Evolutionary conservation across 2,113 vertebrate genomes (phyloP), one percentile per base, ranked within the genome.

Genomic region (Lanius ludovicianus): DNA sequence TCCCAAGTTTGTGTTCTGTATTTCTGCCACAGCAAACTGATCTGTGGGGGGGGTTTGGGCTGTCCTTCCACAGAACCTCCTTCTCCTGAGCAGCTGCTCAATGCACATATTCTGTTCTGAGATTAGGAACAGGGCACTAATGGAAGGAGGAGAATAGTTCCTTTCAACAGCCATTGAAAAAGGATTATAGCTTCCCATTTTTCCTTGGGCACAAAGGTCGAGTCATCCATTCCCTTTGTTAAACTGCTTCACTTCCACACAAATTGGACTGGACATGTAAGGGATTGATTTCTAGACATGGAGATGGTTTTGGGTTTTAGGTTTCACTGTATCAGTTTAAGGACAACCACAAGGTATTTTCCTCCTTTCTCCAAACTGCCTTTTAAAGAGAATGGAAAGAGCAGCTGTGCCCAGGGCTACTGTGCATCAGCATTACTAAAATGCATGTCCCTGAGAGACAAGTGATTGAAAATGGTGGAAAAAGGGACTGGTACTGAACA

Each of bases 241-340:
- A 93, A 94, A 96, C 13, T 33, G 57, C 57, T 95, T 89, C 67
- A 89, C 69, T 93, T 96, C 92, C 70, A 50, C 76, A 87, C 33
- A 84, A 82, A 87, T 83, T 69, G 55, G 44, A 76, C 74, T 52
- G 84, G 77, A 73, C 21, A 3, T 41, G 16, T 21, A 81, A 75
- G 49, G 91, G 46, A 90, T 91, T 95, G 74, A 85, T 78, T 92
- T 79, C 89, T 73, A 91, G 84, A 69, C 42, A 67, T 15, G 11
- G 24, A 89, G 65, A 75, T 65, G 47, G 16, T 88, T 83, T 47
- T 73, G 68, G 33, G 65, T 55, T 79, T 85, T 52, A 55, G 37
- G 41, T 90, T 93, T 84, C 35, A 80, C 10, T 37, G 7, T 19
- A 80, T 69, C 70, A 44, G 3, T 27, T 44, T 87, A 84, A 90